Evolutionary conservation across 2,113 vertebrate species (phyloP), one percentile per base, ranked within the genome.

Genomic region (Phrynocephalus versicolor): DNA sequence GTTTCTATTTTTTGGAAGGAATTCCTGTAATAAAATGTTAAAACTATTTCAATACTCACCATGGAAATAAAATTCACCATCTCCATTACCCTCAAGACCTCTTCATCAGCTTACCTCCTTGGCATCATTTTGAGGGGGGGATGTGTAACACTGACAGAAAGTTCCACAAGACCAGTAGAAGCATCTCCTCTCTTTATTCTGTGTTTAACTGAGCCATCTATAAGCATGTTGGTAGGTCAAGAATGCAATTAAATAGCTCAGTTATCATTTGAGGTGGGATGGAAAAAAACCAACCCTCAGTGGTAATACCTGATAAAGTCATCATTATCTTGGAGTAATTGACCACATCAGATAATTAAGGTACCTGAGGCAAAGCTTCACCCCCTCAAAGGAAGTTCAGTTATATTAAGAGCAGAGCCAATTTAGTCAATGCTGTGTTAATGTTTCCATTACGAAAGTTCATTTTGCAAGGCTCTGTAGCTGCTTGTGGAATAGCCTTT

Each of bases 291-390:
- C n/a, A n/a, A 60, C 62, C 92, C 92, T 92, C 89, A 94, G 89
- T 89, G 91, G 93, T 94, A 94, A 94, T 93, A 95, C 91, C 91
- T 94, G 94, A 95, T 95, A 94, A 95, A 94, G 92, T 93, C 92
- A 94, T 93, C 94, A 94, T 95, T 94, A 94, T 94, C 92, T 93
- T 92, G 92, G 89, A 93, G 93, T 94, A 95, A 95, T 95, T 94
- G 94, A 94, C 94, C 94, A 95, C 91, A 95, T 95, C 94, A 95
- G 92, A 94, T 94, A 95, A 94, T 95, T 94, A 95, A 93, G 92
- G 92, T 92, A 94, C 94, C 92, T 88, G 93, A 95, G 94, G 94
- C 94, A 94, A 94, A 92, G 75, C 91, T 94, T 94, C 67, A 88
- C 88, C 93, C 92, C 79, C 39, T 86, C 79, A 88, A 89, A 95